Percentiles rank a stretch among this genome's conserved stretches.
phyloP scores from a whole-genome alignment of 2,797 vertebrate genomes.

The Rhinichthys osculus region DNA sequence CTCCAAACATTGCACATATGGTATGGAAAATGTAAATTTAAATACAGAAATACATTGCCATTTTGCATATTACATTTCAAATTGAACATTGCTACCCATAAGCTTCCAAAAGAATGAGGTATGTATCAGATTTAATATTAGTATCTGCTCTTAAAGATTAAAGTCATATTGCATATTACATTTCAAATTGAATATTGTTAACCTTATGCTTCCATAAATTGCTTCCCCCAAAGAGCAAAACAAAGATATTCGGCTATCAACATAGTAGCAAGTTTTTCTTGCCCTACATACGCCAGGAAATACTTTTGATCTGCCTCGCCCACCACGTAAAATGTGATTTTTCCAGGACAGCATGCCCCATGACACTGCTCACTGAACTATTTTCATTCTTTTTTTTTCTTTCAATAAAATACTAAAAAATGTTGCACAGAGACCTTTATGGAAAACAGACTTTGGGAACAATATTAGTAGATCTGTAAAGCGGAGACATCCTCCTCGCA shows the following conservation, averaged over 20 bases:
- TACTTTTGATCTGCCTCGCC: slow-evolving; percentile 9
- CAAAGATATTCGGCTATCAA: not conserved
- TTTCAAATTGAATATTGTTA: no score
- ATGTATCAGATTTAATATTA: not conserved
- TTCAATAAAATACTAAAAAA: not conserved
- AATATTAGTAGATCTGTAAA: slow-evolving; percentile 13
- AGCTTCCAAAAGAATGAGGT: not conserved
- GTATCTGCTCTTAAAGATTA: not conserved
- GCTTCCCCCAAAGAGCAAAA: not conserved
- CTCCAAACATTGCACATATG: no score
- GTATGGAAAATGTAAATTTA: no score
- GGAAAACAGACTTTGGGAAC: slow-evolving; percentile 4
- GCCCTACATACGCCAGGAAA: slow-evolving; percentile 9
- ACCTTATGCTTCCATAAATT: no score
- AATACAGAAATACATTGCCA: no score
- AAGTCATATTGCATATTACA: no score
- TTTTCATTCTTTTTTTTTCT: not conserved
- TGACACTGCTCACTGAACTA: not conserved
- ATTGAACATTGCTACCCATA: no score
- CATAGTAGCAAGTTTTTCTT: not conserved
- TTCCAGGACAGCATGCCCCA: slow-evolving; percentile 13
- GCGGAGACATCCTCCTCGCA: slow-evolving; percentile 5
- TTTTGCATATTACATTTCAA: no score
- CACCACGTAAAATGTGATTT: not conserved
- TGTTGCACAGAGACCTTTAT: not conserved